A percentile compares a stretch with the other conserved stretches of the same genome.
These are phyloP conservation scores for Stenchaetothrips biformis DNA, from an alignment of 2,888 invertebrate genomes.

Conservation along the genomic window DNA sequence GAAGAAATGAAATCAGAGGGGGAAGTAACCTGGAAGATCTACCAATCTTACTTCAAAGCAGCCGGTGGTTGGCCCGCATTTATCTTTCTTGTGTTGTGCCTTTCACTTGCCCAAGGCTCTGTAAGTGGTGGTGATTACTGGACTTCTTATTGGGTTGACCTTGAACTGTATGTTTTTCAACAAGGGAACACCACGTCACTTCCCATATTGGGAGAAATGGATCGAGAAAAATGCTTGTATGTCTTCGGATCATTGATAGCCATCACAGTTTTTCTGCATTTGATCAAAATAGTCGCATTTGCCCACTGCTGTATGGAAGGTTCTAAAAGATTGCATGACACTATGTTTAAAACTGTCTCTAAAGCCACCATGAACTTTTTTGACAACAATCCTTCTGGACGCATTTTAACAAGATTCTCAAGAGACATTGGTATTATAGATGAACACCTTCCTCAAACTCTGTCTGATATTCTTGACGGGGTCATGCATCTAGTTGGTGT, in stretches of 20 bases:
- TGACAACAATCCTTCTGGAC: conserved; percentile 74
- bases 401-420: conserved; percentile 82
- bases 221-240: conserved; percentile 46
- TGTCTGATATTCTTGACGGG: conserved; percentile 61
- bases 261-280: conserved; percentile 50
- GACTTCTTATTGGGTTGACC: conserved; percentile 64
- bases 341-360: conserved; percentile 78
- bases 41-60: conserved; percentile 64
- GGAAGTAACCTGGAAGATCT: conserved; percentile 56
- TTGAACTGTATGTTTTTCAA: conserved; percentile 5
- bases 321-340: conserved; percentile 71
- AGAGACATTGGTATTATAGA: conserved; percentile 77
- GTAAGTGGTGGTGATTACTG: conserved; percentile 65
- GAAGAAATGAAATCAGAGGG: conserved; percentile 61
- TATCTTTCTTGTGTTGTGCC: conserved; percentile 56
- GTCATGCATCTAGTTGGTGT: conserved; percentile 77
- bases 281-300: conserved; percentile 60
- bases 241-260: conserved; percentile 56
- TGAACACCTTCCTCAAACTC: conserved; percentile 53
- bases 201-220: background rate
- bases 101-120: conserved; percentile 55
- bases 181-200: background rate
- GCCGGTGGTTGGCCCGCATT: conserved; percentile 63
- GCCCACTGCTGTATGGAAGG: conserved; percentile 73
- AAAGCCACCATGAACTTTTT: conserved; percentile 81